Base-by-base conservation (phyloP, 2,113 vertebrate species). In the Mola mola region DNA sequence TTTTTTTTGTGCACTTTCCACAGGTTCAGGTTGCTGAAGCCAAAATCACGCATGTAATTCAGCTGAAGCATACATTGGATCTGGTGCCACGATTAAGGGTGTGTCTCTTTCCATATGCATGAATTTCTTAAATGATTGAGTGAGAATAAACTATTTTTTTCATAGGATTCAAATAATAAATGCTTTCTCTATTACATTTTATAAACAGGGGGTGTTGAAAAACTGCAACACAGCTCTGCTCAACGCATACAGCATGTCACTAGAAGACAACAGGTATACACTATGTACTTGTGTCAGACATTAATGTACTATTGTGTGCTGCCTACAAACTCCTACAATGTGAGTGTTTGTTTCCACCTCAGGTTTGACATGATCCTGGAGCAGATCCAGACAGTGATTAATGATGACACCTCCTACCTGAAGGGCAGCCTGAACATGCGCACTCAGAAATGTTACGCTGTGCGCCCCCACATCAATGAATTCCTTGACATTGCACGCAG, bases 371-470 rank as follows among this genome's bases (percentile, higher is more conserved):
- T 92, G 50, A 96, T 97, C 70, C 91, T 98, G 52, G 94, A 94
- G 50, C 95, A 97, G 85, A 96, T 99, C 89, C 95, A 94, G 87
- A 92, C 92, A 1, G 93, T 98, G 20, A 95, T 99, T 73, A 98
- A 96, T 79, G 93, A 94, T 44, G 95, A 98, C 72, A 92, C 90
- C 20, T 93, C 90, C 60, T 98, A 96, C 66, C 84, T 92, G 50
- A 98, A 96, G 87, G 95, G 96, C 52, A 96, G 95, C 73, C 88
- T 99, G 52, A 97, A 90, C 65, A 95, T 96, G 95, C 95, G 96
- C 57, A 97, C 95, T 3, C 96, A 99, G 79, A 98, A 99, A 56
- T 98, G 96, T 83, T 99, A 98, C 1, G 97, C 97, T n/a, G 94
- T 99, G 37, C 94, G 92, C 3, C 94, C 96, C 2, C 93, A 96